Conservation (phyloP, 2,888 invertebrate genomes). For the Napeogenes inachia region DNA sequence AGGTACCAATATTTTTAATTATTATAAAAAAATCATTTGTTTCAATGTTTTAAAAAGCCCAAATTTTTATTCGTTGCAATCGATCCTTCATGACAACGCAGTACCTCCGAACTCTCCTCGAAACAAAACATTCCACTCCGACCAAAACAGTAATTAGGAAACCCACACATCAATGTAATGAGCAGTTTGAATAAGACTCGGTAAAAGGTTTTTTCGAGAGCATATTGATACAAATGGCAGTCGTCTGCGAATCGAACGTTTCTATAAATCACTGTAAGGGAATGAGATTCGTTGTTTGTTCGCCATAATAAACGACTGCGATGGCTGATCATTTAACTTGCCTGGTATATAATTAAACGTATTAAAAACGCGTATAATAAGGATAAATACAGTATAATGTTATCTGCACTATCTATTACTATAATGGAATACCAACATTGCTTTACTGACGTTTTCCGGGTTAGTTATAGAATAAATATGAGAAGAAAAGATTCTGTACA, state of each 20-base stretch:
- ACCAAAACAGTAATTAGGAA: slow-evolving; percentile 29
- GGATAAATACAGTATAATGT: no score
- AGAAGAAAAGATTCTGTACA: no score
- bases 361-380: no score
- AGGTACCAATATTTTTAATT: no score
- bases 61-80: background rate
- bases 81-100: background rate
- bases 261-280: slow-evolving; percentile 59
- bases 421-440: no score
- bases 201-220: slow-evolving; percentile 65
- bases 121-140: slow-evolving; percentile 16
- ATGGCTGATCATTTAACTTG: slow-evolving; percentile 36
- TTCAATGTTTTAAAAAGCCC: background rate
- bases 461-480: no score
- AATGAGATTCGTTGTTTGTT: slow-evolving; percentile 47
- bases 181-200: slow-evolving; percentile 30
- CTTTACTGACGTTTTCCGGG: no score
- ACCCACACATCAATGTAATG: slow-evolving; percentile 23
- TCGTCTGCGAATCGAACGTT: slow-evolving; percentile 52
- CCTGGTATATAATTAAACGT: background rate
- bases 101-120: background rate
- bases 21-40: no score
- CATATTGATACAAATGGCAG: slow-evolving; percentile 69
- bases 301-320: slow-evolving; percentile 45
- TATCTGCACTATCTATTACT: no score